These are phyloP conservation scores for Phoebastria nigripes DNA, from an alignment of 2,797 vertebrate genomes.

Conservation along the genomic window DNA sequence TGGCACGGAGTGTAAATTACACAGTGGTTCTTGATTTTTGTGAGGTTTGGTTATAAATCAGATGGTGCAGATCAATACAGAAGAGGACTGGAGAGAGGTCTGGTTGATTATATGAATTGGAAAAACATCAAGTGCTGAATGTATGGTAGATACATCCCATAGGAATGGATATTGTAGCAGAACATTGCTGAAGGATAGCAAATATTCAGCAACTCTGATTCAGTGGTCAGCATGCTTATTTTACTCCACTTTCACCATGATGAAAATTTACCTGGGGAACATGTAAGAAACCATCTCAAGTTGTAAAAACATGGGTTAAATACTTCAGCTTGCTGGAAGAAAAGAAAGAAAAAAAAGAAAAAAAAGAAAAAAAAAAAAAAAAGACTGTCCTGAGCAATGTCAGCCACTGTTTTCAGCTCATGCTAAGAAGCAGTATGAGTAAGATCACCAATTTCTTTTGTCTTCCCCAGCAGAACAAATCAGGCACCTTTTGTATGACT, in stretches of 20 bases:
- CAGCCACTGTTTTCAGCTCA: neutral
- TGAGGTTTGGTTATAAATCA: neutral
- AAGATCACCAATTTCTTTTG: neutral
- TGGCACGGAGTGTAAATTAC: neutral
- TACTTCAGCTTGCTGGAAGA: neutral
- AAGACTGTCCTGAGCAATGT: neutral
- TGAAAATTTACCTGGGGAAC: neutral
- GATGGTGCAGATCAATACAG: neutral
- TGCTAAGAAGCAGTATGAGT: neutral
- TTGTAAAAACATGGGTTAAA: neutral
- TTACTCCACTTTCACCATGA: neutral
- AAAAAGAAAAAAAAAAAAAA: too few relatives aligned
- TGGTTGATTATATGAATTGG: neutral
- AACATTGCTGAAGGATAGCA: neutral
- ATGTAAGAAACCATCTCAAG: neutral
- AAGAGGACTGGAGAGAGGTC: neutral
- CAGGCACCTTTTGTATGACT: neutral
- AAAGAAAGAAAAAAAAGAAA: too few relatives aligned
- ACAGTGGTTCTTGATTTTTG: neutral
- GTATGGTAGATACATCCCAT: neutral
- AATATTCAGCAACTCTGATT: neutral
- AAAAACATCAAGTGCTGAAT: neutral
- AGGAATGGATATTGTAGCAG: neutral
- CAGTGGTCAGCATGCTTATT: neutral
- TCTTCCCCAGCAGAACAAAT: neutral